Evolutionary conservation across 2,888 invertebrate genomes (phyloP).

Genomic region (Ormyrus nitidulus): DNA sequence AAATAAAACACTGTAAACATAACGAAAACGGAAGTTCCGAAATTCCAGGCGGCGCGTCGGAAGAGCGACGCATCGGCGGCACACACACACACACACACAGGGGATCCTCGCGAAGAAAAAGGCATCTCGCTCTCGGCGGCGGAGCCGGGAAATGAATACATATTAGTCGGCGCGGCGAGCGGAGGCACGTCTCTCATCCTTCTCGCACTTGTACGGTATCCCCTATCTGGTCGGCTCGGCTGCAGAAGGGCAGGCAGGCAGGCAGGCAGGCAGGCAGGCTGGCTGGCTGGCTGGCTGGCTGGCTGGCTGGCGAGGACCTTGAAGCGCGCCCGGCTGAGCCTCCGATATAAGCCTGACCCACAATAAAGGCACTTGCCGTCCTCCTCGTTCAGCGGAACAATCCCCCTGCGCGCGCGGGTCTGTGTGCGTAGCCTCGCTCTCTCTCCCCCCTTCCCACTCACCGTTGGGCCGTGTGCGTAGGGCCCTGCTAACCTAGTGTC

Average conservation of each 20-base stretch:
- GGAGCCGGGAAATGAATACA: conserved; percentile 29
- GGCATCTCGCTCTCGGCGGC: not conserved
- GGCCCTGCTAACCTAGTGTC: conserved; percentile 73
- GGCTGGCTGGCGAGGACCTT: conserved; percentile 66
- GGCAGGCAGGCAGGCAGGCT: conserved; percentile 6
- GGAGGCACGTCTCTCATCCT: conserved; percentile 11
- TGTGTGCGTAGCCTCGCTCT: conserved; percentile 49
- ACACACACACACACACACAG: not conserved
- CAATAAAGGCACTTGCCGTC: conserved; percentile 75
- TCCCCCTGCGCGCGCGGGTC: conserved; percentile 7
- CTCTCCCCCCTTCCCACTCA: conserved; percentile 68
- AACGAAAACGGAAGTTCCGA: not conserved
- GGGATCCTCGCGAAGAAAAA: not conserved
- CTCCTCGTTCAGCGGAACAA: conserved; percentile 68
- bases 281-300: not conserved
- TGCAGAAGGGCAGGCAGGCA: not conserved
- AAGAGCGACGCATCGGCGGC: not conserved
- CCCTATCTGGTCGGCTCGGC: not conserved
- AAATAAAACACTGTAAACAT: not conserved
- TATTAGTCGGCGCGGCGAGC: conserved; percentile 17
- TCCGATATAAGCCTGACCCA: conserved; percentile 71
- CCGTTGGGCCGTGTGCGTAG: conserved; percentile 57
- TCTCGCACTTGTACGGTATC: not conserved
- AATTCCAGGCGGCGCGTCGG: conserved; percentile 8
- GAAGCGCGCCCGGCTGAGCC: conserved; percentile 71